phyloP scores from a whole-genome alignment of 2,797 vertebrate genomes.

The Micropoecilia bifurca region DNA sequence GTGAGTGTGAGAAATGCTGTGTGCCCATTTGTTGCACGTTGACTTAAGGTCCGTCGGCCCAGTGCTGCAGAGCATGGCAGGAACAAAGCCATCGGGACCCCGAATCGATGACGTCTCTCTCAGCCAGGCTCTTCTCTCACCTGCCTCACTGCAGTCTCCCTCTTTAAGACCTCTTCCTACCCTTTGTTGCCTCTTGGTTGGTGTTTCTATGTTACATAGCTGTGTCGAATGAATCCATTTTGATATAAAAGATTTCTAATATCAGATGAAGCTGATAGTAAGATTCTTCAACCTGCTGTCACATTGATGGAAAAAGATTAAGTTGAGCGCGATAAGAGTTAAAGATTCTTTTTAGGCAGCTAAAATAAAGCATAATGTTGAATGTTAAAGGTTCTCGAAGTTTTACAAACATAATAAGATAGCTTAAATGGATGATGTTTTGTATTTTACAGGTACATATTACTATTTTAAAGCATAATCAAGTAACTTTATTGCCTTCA shows the following conservation, averaged over 20 bases:
- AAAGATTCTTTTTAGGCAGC: too few relatives aligned
- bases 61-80: conserved; percentile 74
- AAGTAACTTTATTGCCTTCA: too few relatives aligned
- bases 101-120: conserved; percentile 76
- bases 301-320: not conserved
- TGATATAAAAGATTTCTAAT: not conserved
- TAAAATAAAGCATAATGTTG: too few relatives aligned
- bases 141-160: conserved; percentile 24
- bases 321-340: not conserved
- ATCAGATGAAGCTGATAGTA: not conserved
- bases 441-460: too few relatives aligned
- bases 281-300: not conserved
- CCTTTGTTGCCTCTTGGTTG: not conserved
- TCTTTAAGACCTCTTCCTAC: not conserved
- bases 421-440: too few relatives aligned
- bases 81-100: conserved; percentile 76
- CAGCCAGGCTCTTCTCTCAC: conserved; percentile 40
- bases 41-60: conserved; percentile 61
- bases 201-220: not conserved
- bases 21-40: conserved; percentile 11
- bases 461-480: too few relatives aligned
- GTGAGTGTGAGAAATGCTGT: conserved; percentile 24
- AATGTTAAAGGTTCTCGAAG: too few relatives aligned
- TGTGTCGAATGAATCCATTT: not conserved
- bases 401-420: too few relatives aligned